These are phyloP conservation scores for Oeneis ivallda DNA, from an alignment of 2,888 invertebrate species.

Conservation along the genomic window DNA sequence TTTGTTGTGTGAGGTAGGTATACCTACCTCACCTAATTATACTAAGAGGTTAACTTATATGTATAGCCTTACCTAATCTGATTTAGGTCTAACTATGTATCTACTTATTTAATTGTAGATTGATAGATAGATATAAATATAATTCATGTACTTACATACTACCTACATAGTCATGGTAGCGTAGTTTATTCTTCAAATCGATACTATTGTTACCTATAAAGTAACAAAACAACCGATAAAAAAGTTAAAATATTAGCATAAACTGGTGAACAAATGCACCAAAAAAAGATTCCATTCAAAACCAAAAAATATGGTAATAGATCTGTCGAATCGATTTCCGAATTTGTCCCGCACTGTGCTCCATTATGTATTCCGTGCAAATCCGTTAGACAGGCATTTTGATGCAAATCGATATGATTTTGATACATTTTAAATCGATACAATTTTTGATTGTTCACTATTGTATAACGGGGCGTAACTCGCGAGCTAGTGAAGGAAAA, in stretches of 20 bases:
- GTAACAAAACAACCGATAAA: conserved; percentile 3
- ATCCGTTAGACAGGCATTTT: conserved; percentile 69
- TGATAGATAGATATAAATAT: no score
- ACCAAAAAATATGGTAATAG: conserved; percentile 59
- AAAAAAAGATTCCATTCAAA: conserved; percentile 19
- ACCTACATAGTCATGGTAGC: no score
- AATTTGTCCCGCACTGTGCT: conserved; percentile 71
- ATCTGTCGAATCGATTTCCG: conserved; percentile 65
- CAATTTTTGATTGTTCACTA: conserved; percentile 45
- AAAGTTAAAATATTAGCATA: conserved; percentile 27
- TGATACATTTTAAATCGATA: conserved; percentile 38
- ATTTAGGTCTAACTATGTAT: no score
- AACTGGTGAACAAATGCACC: conserved; percentile 21
- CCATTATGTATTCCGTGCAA: conserved; percentile 60
- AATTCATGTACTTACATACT: no score
- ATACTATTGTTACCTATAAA: neutral
- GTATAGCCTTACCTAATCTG: no score
- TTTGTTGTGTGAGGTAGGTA: no score
- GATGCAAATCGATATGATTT: conserved; percentile 58
- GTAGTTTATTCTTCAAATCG: conserved; percentile 5
- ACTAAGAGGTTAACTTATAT: no score
- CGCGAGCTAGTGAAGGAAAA: conserved; percentile 46
- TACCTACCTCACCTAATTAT: no score
- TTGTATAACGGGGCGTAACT: conserved; percentile 56
- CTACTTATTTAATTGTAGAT: no score